A percentile compares a stretch with the other conserved stretches of the same genome.
Evolutionary conservation across 2,797 vertebrate species (phyloP).

Genomic region (Eutrigla gurnardus): DNA sequence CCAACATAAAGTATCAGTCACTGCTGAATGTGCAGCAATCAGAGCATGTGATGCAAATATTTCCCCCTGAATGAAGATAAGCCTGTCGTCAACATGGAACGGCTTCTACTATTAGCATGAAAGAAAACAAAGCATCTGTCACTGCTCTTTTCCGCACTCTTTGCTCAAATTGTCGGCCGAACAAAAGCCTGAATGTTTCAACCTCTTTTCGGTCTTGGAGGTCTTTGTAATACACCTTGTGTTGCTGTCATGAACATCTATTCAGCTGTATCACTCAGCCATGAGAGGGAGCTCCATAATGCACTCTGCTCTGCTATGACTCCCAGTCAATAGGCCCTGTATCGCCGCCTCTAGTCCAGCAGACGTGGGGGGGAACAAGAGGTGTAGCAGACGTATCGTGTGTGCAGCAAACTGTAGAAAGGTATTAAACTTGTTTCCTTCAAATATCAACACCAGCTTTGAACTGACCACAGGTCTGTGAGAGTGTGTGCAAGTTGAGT

Average conservation of each 20-base stretch:
- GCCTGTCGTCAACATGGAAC: constrained; percentile 43
- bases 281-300: constrained; percentile 54
- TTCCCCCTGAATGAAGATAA: constrained; percentile 15
- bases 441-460: constrained; percentile 8
- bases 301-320: constrained; percentile 44
- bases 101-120: constrained; percentile 52
- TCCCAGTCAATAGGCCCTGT: constrained; percentile 53
- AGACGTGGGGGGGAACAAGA: constrained; percentile 5
- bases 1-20: neutral
- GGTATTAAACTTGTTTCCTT: constrained; percentile 8
- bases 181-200: constrained; percentile 52
- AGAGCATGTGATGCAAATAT: constrained; percentile 38
- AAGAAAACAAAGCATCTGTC: constrained; percentile 65
- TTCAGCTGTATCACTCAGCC: constrained; percentile 62
- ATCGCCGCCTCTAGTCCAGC: constrained; percentile 47
- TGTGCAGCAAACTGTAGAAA: neutral
- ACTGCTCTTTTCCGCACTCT: constrained; percentile 43
- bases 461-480: neutral
- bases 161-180: constrained; percentile 29
- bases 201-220: constrained; percentile 26
- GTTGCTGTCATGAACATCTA: constrained; percentile 57
- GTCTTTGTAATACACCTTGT: constrained; percentile 53
- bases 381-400: constrained; percentile 24
- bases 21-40: neutral
- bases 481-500: constrained; percentile 11